These are phyloP conservation scores for Drosophila diplacantha DNA, from an alignment of 2,888 invertebrate species.

Conservation along the genomic window DNA sequence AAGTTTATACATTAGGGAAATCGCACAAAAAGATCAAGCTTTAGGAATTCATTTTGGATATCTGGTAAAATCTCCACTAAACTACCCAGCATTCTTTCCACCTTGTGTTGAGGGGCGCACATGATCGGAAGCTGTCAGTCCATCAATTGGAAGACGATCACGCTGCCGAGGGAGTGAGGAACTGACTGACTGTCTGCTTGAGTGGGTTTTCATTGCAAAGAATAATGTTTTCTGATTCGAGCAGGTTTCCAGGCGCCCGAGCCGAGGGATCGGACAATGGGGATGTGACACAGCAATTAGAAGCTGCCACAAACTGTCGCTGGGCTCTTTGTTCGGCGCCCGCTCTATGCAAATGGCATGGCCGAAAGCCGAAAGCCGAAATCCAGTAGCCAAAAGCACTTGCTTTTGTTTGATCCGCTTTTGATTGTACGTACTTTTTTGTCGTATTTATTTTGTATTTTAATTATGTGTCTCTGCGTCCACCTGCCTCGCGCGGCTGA, in stretches of 20 bases:
- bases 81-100: background rate
- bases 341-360: slow-evolving; percentile 51
- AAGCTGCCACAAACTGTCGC: slow-evolving; percentile 51
- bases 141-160: slow-evolving; percentile 46
- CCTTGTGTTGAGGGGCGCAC: background rate
- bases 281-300: slow-evolving; percentile 40
- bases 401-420: slow-evolving; percentile 24
- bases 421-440: slow-evolving; percentile 14
- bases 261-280: slow-evolving; percentile 23
- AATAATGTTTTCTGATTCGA: slow-evolving; percentile 26
- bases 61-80: background rate
- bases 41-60: too few relatives aligned
- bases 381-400: slow-evolving; percentile 2
- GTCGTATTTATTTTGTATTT: slow-evolving; percentile 10
- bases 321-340: slow-evolving; percentile 26
- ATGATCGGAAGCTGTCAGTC: slow-evolving; percentile 26
- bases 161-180: slow-evolving; percentile 23
- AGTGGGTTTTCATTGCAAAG: slow-evolving; percentile 37
- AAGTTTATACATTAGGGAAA: too few relatives aligned
- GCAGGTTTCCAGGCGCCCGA: slow-evolving; percentile 40
- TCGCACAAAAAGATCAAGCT: too few relatives aligned
- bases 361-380: slow-evolving; percentile 14
- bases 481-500: slow-evolving; percentile 3
- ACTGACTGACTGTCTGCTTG: slow-evolving; percentile 30
- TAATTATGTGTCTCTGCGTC: too few relatives aligned